Base-by-base conservation (phyloP, 2,113 vertebrate species). In the Heterotis niloticus region DNA sequence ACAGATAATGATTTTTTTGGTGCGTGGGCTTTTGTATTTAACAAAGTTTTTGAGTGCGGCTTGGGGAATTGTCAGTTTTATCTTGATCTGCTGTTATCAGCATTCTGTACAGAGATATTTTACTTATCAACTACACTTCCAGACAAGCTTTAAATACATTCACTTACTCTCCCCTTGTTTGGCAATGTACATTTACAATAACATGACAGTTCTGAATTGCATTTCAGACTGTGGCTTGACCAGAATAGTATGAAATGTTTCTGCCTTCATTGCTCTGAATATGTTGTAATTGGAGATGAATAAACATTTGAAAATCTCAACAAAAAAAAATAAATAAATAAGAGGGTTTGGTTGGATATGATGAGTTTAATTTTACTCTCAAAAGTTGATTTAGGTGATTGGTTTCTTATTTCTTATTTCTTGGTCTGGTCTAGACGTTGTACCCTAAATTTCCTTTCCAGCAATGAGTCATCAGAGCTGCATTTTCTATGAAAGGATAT, bases 381-480 rank as follows among this genome's bases (percentile, higher is more conserved):
- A 10, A n/a, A 57, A 74, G 17, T 24, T 28, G 51, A 44, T 44
- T 44, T 44, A 44, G 54, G 56, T 74, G 13, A 74, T 59, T 59
- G 26, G 54, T 26, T 29, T 52, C 51, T 23, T 10, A 44, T 26
- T 29, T 52, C 51, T 23, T 10, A 44, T 24, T 74, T 57, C 16
- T 18, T 57, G 34, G 9, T 69, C 54, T 74, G n/a, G 51, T 20
- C 44, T 34, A 2, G 34, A 34, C 18, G n/a, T 5, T 72, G 69
- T 72, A 51, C 69, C 14, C 23, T 59, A 26, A 52, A 74, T 24
- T 57, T 74, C 34, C 7, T 57, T 74, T 74, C 57, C 54, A 26
- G 66, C 44, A 59, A 78, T 82, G 83, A 84, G 70, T 80, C 57
- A 60, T 44, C 75, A n/a, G 74, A 20, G 13, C 59, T 79, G 78